Percentiles rank a stretch among this genome's conserved stretches.
These are phyloP conservation scores for Phoxinus phoxinus DNA, from an alignment of 2,113 vertebrate genomes.

Conservation along the genomic window DNA sequence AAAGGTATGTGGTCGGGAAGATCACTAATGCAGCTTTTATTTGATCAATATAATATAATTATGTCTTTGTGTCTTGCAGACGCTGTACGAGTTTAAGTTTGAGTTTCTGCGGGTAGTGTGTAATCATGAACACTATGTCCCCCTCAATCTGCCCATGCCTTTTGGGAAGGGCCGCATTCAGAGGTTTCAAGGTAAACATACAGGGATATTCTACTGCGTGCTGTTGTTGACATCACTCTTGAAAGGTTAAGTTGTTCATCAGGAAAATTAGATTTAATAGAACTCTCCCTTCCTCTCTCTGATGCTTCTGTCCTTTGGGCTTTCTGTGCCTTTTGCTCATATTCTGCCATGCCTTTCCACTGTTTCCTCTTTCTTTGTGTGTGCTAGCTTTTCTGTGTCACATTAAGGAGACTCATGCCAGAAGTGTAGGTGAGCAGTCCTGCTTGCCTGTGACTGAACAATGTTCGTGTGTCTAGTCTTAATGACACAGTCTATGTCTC, in stretches of 20 bases:
- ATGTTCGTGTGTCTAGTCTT: neutral
- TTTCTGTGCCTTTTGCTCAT: conserved; percentile 46
- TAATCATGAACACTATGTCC: conserved; percentile 95
- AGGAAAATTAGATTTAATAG: conserved; percentile 2
- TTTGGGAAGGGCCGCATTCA: conserved; percentile 95
- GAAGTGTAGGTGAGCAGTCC: conserved; percentile 67
- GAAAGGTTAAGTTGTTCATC: conserved; percentile 20
- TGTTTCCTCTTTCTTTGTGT: conserved; percentile 50
- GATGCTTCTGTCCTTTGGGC: conserved; percentile 16
- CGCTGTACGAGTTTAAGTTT: conserved; percentile 97
- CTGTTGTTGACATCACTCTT: neutral
- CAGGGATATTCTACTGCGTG: neutral
- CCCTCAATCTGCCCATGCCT: conserved; percentile 95
- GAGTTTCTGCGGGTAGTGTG: conserved; percentile 95
- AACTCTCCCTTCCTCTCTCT: neutral
- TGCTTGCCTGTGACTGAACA: conserved; percentile 46
- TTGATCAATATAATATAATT: neutral
- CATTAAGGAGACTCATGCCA: conserved; percentile 65
- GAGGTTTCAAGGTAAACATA: conserved; percentile 90
- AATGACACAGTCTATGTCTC: neutral
- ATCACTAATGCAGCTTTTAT: too few species aligned
- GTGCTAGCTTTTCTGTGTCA: conserved; percentile 75
- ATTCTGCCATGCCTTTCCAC: conserved; percentile 48
- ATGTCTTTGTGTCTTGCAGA: conserved; percentile 75
- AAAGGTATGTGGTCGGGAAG: too few species aligned